Evolutionary conservation across 2,888 invertebrate genomes (phyloP), one percentile per base, ranked within the genome.

Genomic region (Psylliodes chrysocephalus): DNA sequence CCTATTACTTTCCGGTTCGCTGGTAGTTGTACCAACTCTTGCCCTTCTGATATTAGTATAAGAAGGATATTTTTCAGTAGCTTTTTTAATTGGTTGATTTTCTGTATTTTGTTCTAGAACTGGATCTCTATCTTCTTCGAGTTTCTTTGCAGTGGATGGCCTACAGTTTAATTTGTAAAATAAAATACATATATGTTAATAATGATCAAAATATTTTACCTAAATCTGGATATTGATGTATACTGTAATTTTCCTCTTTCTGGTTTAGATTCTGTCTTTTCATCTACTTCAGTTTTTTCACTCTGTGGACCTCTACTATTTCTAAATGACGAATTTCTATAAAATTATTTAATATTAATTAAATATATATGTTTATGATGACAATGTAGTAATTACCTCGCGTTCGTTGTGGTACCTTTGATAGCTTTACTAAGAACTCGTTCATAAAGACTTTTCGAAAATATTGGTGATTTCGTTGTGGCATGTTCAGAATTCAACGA

Each of bases 391-490:
- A 22, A 22, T 4, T 22, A 22, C 22, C 22, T 22, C 81, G 70
- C 79, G 59, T 75, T 64, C 35, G 72, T 71, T 15, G 77, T 53
- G 7, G 70, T 68, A 55, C 73, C 79, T 51, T 75, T 77, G 0
- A 70, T 74, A 3, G 79, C 77, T 64, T 78, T 75, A 40, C 79
- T 87, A 1, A 94, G 81, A 1, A 94, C 92, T 74, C 90, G 88
- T 76, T 93, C 90, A 76, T 91, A 93, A 1, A 94, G 83, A 44
- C 88, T 89, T 80, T 91, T 90, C 79, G 91, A 92, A 28, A 49
- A 28, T 72, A 92, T 90, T 0, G 88, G 83, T 0, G 89, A 84
- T 7, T 90, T 87, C 0, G 91, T 90, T 0, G 87, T 87, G 6
- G 85, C 83, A 15, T 76, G 78, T 15, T 73, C 77, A 0, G 79